These are phyloP conservation scores for Pseudochirops corinnae DNA, from an alignment of 2,797 vertebrate species.

Conservation along the genomic window DNA sequence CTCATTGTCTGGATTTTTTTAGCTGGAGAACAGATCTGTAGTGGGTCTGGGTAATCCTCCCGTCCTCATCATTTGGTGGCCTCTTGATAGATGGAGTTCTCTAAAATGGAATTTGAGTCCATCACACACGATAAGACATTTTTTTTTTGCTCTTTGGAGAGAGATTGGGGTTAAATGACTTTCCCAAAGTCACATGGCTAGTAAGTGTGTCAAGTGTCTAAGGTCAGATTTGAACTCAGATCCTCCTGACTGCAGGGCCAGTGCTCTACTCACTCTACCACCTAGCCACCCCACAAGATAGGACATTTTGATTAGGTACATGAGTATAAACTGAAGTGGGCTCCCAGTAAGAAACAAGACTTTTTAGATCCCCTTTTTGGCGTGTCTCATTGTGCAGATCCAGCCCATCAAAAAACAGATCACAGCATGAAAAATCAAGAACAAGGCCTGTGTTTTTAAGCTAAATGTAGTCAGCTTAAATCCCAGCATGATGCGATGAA, in stretches of 20 bases:
- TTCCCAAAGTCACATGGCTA: no score
- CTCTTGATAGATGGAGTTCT: conserved; percentile 8
- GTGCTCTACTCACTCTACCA: no score
- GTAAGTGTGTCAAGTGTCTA: no score
- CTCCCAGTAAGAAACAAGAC: conserved; percentile 20
- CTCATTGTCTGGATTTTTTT: conserved; percentile 11
- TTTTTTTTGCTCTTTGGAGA: no score
- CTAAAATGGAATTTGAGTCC: conserved; percentile 45
- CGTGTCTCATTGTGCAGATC: conserved; percentile 53
- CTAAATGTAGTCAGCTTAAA: conserved; percentile 54
- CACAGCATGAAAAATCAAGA: conserved; percentile 37
- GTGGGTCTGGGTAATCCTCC: conserved; percentile 39
- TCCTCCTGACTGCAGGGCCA: no score
- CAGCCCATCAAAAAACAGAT: conserved; percentile 49
- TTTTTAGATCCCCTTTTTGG: conserved; percentile 63
- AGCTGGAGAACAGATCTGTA: conserved; percentile 28
- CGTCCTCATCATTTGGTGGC: conserved; percentile 37
- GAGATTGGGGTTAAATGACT: no score
- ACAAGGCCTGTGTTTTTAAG: conserved; percentile 50
- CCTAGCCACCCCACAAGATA: conserved; percentile 8
- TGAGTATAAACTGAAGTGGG: conserved; percentile 40
- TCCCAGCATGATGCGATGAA: conserved; percentile 64
- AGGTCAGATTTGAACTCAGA: no score
- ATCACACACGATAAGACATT: conserved; percentile 35
- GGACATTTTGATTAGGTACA: conserved; percentile 55